These are phyloP conservation scores for Drosophila kurseongensis DNA, from an alignment of 1,140 invertebrate genomes.

Conservation along the genomic window DNA sequence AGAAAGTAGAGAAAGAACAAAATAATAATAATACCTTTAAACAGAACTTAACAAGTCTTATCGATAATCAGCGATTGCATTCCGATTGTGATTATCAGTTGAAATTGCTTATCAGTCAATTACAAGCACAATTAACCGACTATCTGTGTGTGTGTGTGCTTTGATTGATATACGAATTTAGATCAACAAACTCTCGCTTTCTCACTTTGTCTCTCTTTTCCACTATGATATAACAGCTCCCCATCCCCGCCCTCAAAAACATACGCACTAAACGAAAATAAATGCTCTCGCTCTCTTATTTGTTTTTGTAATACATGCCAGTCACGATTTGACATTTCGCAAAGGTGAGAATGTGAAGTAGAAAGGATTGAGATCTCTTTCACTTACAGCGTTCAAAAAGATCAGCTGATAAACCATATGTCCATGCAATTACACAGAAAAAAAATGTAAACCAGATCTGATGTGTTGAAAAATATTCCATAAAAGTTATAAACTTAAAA, in stretches of 20 bases:
- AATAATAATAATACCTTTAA: background rate
- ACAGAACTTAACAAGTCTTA: conserved; percentile 15
- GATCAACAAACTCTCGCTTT: conserved; percentile 44
- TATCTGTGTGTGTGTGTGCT: conserved; percentile 11
- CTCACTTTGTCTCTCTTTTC: conserved; percentile 8
- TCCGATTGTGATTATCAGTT: conserved; percentile 39
- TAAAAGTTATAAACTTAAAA: too few species aligned
- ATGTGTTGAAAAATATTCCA: too few species aligned
- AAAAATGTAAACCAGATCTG: background rate
- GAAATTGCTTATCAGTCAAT: conserved; percentile 57
- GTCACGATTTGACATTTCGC: conserved; percentile 42
- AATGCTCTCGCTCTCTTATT: conserved; percentile 11
- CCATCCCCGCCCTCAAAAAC: background rate
- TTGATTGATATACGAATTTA: conserved; percentile 62
- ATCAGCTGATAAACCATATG: conserved; percentile 5
- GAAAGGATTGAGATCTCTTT: conserved; percentile 4
- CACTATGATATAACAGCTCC: conserved; percentile 59
- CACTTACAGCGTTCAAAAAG: conserved; percentile 1
- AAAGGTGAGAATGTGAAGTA: conserved; percentile 4
- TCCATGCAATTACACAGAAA: conserved; percentile 15
- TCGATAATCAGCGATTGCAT: conserved; percentile 45
- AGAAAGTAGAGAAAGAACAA: background rate
- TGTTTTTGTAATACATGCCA: conserved; percentile 21
- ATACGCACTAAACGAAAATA: conserved; percentile 34
- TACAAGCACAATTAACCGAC: conserved; percentile 26